Percentiles rank a stretch among this genome's conserved stretches.
These are phyloP conservation scores for Diplodus puntazzo DNA, from an alignment of 2,797 vertebrate species.

Conservation along the genomic window DNA sequence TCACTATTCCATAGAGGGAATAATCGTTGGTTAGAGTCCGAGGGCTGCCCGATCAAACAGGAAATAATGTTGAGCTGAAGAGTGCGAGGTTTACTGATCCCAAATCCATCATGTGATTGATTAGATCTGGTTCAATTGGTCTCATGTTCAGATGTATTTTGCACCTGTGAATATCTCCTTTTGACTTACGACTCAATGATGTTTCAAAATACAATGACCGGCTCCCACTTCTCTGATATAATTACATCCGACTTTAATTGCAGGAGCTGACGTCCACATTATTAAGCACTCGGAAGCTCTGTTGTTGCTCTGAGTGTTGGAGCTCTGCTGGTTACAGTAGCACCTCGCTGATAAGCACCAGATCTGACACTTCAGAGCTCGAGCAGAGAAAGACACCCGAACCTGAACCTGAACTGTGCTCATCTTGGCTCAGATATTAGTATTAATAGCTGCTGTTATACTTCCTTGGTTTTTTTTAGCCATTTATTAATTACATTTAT, in stretches of 20 bases:
- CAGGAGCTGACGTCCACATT: neutral
- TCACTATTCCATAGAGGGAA: no score
- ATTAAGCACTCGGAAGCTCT: neutral
- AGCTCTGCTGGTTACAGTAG: constrained; percentile 4
- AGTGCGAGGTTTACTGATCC: neutral
- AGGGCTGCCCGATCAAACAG: no score
- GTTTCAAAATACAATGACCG: neutral
- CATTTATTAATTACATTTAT: neutral
- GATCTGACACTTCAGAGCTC: constrained; percentile 26
- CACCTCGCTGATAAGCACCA: constrained; percentile 7
- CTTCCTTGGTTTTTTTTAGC: neutral
- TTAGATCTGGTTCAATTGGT: neutral
- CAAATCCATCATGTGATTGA: neutral
- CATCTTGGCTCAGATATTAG: neutral
- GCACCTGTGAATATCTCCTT: neutral
- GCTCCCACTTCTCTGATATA: neutral
- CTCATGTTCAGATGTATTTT: neutral
- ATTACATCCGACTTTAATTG: neutral
- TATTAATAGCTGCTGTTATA: neutral
- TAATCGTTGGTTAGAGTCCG: no score
- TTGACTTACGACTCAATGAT: neutral
- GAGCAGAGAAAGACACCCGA: constrained; percentile 49
- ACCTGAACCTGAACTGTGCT: constrained; percentile 9
- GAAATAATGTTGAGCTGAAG: no score
- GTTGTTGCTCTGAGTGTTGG: neutral